A percentile compares a stretch with the other conserved stretches of the same genome.
phyloP scores from a whole-genome alignment of 2,888 invertebrate species.

The Drosophila rellima region DNA sequence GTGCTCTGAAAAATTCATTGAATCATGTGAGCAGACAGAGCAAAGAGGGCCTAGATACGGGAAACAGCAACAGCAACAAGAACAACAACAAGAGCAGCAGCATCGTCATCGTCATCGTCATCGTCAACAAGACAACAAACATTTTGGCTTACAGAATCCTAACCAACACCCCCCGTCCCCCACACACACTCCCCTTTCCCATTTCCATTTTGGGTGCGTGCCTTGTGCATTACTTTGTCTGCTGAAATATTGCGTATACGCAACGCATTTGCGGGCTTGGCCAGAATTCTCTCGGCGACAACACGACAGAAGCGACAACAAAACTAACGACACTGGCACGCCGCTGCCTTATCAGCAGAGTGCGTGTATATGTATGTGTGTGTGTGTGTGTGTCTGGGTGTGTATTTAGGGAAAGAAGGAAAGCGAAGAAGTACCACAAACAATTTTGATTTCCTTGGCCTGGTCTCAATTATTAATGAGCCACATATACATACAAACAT shows the following conservation, averaged over 20 bases:
- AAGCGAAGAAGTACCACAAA: conserved; percentile 37
- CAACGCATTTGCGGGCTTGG: conserved; percentile 61
- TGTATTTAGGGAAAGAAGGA: neutral
- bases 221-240: conserved; percentile 65
- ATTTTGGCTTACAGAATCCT: conserved; percentile 53
- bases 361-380: neutral
- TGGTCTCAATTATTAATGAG: conserved; percentile 70
- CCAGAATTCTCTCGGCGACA: conserved; percentile 46
- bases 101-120: conserved; percentile 23
- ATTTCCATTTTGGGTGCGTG: conserved; percentile 34
- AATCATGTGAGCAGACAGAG: conserved; percentile 59
- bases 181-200: neutral
- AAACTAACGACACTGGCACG: conserved; percentile 60
- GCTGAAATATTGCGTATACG: conserved; percentile 79
- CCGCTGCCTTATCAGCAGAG: conserved; percentile 51
- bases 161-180: neutral
- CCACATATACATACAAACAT: conserved; percentile 66
- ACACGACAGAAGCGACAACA: conserved; percentile 54
- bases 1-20: conserved; percentile 75
- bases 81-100: conserved; percentile 12
- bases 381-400: conserved; percentile 1
- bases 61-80: too few species aligned
- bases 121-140: conserved; percentile 43
- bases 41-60: conserved; percentile 24
- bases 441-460: conserved; percentile 63